Evolutionary conservation across 2,888 invertebrate species (phyloP), one percentile per base, ranked within the genome.

Genomic region (Nipponacmea schrenckii): DNA sequence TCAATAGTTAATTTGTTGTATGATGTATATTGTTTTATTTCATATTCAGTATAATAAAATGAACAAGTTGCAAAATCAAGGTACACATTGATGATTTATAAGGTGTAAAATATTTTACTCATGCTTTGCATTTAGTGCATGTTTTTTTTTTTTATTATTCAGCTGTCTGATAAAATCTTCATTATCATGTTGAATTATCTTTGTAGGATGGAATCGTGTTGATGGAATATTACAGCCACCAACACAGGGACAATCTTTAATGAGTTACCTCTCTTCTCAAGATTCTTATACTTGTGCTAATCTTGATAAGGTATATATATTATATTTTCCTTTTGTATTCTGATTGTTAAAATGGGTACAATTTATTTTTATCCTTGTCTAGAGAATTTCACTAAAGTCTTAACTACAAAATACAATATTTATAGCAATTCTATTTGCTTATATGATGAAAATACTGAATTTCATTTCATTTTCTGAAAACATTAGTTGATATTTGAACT

Each of bases 211-310:
- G 39, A 64, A 70, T 31, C 46, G 71, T 26, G 63, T 67, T 20
- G 74, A 72, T 15, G 70, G 68, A 56, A 76, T 81, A n/a, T 77
- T 79, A 4, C 79, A 76, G 39, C 83, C 83, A 72, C 93, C 93
- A 2, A 87, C 88, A 2, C 91, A 92, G 85, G 93, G 94, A 0
- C 94, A 94, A 89, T 93, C 93, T 80, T 89, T 95, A 62, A 92
- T 92, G 8, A 92, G 93, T 65, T 95, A 94, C 85, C 88, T 95
- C 45, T 92, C 93, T 2, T 93, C 93, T 26, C 92, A 93, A 66
- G 92, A 93, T 79, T 93, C 93, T 84, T 91, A 93, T 45, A 91
- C 92, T 74, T 93, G 93, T 83, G 94, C 94, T 0, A 94, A 94
- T 83, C 89, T 95, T 72, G 95, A 95, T 83, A 85, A 84, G 85